Percentiles rank a stretch among this genome's conserved stretches.
Evolutionary conservation across 2,797 vertebrate species (phyloP).

Genomic region (Acipenser transmontanus): DNA sequence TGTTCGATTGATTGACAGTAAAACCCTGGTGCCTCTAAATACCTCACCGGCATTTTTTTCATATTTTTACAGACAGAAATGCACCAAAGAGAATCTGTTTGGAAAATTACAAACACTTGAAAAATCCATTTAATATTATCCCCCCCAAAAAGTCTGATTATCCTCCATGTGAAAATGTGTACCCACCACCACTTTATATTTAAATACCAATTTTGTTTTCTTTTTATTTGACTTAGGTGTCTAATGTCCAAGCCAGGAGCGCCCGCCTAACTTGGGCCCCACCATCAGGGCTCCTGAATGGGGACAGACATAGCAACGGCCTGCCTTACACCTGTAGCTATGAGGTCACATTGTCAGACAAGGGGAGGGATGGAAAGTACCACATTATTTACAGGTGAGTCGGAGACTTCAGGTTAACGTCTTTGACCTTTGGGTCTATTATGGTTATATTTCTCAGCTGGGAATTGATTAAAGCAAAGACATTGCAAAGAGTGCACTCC

Average conservation of each 20-base stretch:
- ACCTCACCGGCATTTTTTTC: no score
- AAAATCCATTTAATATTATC: no score
- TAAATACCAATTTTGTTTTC: not conserved
- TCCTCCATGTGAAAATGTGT: not conserved
- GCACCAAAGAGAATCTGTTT: no score
- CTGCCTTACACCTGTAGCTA: slow-evolving; percentile 83
- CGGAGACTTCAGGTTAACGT: not conserved
- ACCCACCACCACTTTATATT: slow-evolving; percentile 4
- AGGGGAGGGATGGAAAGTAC: slow-evolving; percentile 89
- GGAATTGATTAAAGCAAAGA: no score
- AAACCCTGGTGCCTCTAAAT: no score
- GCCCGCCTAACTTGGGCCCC: slow-evolving; percentile 82
- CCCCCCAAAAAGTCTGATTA: not conserved
- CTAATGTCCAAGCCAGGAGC: slow-evolving; percentile 80
- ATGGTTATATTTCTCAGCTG: not conserved
- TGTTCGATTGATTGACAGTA: no score
- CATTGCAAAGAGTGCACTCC: no score
- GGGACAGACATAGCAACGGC: slow-evolving; percentile 71
- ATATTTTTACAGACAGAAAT: no score
- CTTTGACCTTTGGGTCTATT: not conserved
- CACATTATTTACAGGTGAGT: slow-evolving; percentile 87
- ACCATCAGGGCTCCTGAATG: slow-evolving; percentile 73
- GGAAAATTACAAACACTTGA: no score
- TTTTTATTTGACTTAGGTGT: slow-evolving; percentile 56
- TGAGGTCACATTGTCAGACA: slow-evolving; percentile 89